Percentiles rank a stretch among this genome's conserved stretches.
phyloP scores from a whole-genome alignment of 35 echinoderm and acorn worm species.

The Amphiura filiformis region DNA sequence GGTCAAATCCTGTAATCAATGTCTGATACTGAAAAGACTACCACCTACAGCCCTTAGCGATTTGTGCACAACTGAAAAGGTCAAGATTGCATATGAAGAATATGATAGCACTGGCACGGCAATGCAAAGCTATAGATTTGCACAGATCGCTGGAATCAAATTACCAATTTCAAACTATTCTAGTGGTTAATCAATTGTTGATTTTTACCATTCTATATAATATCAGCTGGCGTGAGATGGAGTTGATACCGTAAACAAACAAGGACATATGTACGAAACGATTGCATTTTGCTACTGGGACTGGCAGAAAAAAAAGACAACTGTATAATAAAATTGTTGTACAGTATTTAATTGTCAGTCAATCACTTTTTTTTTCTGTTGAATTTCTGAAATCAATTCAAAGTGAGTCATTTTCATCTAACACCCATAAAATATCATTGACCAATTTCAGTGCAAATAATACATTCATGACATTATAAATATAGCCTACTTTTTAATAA shows the following conservation, averaged over 20 bases:
- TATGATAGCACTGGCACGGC: neutral
- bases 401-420: too few relatives aligned
- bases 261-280: neutral
- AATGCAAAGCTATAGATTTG: neutral
- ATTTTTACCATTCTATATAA: neutral
- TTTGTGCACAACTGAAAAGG: neutral
- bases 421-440: too few relatives aligned
- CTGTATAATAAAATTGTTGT: too few relatives aligned
- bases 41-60: neutral
- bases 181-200: slow-evolving; percentile 8
- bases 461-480: too few relatives aligned
- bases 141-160: neutral
- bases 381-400: too few relatives aligned
- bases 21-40: neutral
- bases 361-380: too few relatives aligned
- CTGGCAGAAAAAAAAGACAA: too few relatives aligned
- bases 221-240: neutral
- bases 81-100: neutral
- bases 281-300: neutral
- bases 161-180: slow-evolving; percentile 1
- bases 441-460: too few relatives aligned
- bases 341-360: too few relatives aligned
- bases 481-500: too few relatives aligned
- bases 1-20: slow-evolving; percentile 8
- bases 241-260: neutral